These are phyloP conservation scores for Thinocorus orbignyianus DNA, from an alignment of 2,113 vertebrate genomes.

Conservation along the genomic window DNA sequence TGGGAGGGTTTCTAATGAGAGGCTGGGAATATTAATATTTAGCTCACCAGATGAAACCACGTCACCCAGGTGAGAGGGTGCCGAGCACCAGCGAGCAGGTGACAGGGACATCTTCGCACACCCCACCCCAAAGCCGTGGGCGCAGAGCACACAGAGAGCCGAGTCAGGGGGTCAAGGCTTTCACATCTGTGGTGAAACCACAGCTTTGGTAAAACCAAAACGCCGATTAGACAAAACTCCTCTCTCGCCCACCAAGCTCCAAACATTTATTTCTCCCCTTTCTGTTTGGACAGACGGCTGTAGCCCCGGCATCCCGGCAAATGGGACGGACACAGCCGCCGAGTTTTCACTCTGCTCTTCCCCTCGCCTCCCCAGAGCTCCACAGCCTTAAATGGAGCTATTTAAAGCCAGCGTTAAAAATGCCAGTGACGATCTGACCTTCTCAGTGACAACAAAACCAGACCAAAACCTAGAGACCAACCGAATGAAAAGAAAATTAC, in stretches of 20 bases:
- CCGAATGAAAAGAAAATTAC: slow-evolving; percentile 41
- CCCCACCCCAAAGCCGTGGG: accelerated
- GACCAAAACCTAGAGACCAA: neutral
- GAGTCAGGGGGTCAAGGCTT: neutral
- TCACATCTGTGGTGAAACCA: neutral
- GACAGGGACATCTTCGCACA: neutral
- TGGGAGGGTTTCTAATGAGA: neutral
- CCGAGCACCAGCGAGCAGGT: neutral
- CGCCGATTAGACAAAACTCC: accelerated
- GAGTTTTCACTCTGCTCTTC: neutral
- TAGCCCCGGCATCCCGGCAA: neutral
- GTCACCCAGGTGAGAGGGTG: neutral
- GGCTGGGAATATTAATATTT: neutral
- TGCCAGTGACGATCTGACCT: neutral
- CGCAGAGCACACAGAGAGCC: neutral
- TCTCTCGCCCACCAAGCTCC: neutral
- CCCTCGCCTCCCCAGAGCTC: neutral
- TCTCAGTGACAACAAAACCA: neutral
- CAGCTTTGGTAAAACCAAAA: neutral
- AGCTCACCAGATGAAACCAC: neutral
- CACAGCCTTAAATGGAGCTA: neutral
- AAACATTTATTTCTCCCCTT: neutral
- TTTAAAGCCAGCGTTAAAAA: neutral
- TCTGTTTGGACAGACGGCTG: neutral
- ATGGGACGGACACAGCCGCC: accelerated